A percentile compares a stretch with the other conserved stretches of the same genome.
These are phyloP conservation scores for Tenthredo notha DNA, from an alignment of 2,888 invertebrate genomes.

Conservation along the genomic window DNA sequence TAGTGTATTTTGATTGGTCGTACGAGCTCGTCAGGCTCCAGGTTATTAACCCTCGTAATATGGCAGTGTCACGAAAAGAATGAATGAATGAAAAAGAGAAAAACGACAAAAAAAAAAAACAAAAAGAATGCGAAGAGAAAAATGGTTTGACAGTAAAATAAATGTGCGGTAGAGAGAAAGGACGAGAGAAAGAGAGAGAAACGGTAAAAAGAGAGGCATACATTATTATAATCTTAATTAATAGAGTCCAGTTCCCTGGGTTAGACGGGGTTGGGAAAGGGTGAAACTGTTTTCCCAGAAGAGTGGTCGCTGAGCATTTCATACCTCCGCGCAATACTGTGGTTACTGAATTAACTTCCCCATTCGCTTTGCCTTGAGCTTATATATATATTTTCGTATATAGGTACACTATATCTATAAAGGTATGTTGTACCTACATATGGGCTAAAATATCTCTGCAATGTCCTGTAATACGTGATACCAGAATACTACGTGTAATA, in stretches of 20 bases:
- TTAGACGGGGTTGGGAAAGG: conserved; percentile 34
- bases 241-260: conserved; percentile 47
- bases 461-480: neutral
- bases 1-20: conserved; percentile 29
- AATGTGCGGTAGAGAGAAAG: conserved; percentile 23
- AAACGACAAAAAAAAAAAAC: neutral
- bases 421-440: neutral
- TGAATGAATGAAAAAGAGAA: neutral
- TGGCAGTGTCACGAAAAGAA: neutral
- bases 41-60: conserved; percentile 37
- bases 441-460: neutral
- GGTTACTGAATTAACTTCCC: conserved; percentile 52
- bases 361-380: neutral
- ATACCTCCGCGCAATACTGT: conserved; percentile 46
- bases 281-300: conserved; percentile 52
- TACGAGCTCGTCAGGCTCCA: conserved; percentile 6
- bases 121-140: neutral
- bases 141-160: conserved; percentile 47
- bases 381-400: neutral
- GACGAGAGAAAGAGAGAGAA: neutral
- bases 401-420: neutral
- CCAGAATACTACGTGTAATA: neutral
- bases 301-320: conserved; percentile 49
- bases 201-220: neutral
- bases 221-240: conserved; percentile 54